Base-by-base conservation (phyloP, 2,797 vertebrate genomes). In the Pteropus rufus region DNA sequence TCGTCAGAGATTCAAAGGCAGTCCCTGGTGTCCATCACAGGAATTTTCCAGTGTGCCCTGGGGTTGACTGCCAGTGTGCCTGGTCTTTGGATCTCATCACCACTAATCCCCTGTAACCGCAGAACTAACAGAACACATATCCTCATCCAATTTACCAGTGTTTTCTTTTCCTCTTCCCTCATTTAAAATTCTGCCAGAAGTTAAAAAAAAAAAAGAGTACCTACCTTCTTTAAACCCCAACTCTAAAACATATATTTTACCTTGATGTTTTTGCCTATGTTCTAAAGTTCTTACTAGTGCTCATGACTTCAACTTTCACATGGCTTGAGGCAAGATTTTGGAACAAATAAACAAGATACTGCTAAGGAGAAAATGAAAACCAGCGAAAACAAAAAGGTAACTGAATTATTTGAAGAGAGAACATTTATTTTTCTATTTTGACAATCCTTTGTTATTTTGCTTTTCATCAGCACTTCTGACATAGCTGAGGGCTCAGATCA, bases 31-130 rank as follows among this genome's bases (percentile, higher is more conserved):
- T 88, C 49, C n/a, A 4, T 31, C 46, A 36, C 7, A 34, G 81
- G 85, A 93, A 95, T 89, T 83, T 95, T 76, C 85, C 82, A 80
- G 34, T 19, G 34, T 54, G 73, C 73, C 93, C 79, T 73, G 52
- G 72, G 75, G 70, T 67, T 79, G 84, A 88, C 58, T 26, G 39
- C 52, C 41, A 58, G 26, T 56, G 65, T 80, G 92, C 94, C 65
- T 24, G 49, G 84, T 62, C 89, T 92, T 97, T 75, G 89, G 46
- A 92, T 97, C 88, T 91, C 73, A 79, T 95, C 82, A 91, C 36
- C 39, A 46, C 76, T 95, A 72, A 95, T 80, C 72, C 87, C 79
- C 62, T 73, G 29, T 72, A 95, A 95, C 72, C 39, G 5, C 90
- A 96, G 79, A 88, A 60, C 44, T 86, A 93, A 88, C 49, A 64